Base-by-base conservation (phyloP, 2,797 vertebrate genomes). In the Sebastes minor region DNA sequence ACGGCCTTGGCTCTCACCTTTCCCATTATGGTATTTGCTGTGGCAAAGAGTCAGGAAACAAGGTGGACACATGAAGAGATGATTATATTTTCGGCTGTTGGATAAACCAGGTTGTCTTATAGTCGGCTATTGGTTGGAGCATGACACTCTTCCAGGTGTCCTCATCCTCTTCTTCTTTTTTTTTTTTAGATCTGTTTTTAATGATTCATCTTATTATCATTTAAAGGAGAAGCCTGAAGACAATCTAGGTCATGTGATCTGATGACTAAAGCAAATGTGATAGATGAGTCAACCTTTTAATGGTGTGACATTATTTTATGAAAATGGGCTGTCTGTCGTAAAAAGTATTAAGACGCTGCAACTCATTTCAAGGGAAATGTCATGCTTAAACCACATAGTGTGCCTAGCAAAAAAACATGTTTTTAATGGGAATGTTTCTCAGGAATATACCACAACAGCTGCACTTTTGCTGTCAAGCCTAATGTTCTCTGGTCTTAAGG, bases 11-110 rank as follows among this genome's bases (percentile, higher is more conserved):
- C 63, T 22, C 42, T 72, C 27, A 61, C 20, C 66, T 81, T 89
- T 67, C 84, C 76, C 84, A 55, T 85, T 82, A 76, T 78, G 66
- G 59, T 65, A 56, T 33, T 69, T 67, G 10, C 38, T 74, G 27
- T 72, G 57, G 25, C 7, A 35, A 62, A 74, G 28, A 7, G 28
- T 3, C 13, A 12, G 33, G 52, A 75, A 69, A 70, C n/a, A 30
- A 32, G 25, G 46, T 33, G 71, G 77, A 88, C 60, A 64, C 72
- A 22, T 32, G 62, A 8, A 13, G 46, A 57, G 33, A 16, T 22
- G n/a, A 18, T 63, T 64, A 10, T 23, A 23, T 46, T 71, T 46
- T 25, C 16, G 55, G n/a, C 22, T 71, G 33, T 55, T 74, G n/a
- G 57, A 63, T 60, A 64, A 80, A 70, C 65, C 18, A 35, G 33